Conservation (phyloP, 1,140 invertebrate genomes). For the Hylaeus anthracinus region DNA sequence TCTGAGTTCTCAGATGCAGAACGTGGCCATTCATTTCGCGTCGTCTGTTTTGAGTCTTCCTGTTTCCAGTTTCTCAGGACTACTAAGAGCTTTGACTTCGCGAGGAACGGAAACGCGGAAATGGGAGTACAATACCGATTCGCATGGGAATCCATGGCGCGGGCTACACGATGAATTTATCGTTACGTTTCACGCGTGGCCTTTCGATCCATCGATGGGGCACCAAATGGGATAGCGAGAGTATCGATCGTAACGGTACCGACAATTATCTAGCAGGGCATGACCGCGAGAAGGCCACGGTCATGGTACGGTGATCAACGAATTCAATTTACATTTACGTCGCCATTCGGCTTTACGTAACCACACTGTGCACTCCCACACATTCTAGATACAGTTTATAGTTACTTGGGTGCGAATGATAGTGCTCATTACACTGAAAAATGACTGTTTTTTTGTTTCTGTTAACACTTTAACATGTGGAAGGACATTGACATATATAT, state of each 20-base stretch:
- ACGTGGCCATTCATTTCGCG: no score
- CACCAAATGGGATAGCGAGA: background rate
- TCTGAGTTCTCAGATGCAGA: no score
- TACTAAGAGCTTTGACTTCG: background rate
- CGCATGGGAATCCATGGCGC: background rate
- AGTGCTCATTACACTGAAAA: no score
- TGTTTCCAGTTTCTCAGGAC: background rate
- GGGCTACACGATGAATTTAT: background rate
- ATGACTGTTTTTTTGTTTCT: no score
- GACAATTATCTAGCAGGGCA: slow-evolving; percentile 56
- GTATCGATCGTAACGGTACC: slow-evolving; percentile 43
- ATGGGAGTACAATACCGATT: background rate
- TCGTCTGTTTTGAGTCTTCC: no score
- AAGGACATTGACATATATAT: no score
- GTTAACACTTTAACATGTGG: no score
- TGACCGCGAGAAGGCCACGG: slow-evolving; percentile 68
- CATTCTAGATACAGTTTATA: no score
- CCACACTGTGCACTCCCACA: background rate
- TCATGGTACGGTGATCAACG: slow-evolving; percentile 64
- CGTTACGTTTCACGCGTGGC: background rate
- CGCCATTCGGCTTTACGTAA: slow-evolving; percentile 55
- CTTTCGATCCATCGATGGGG: background rate
- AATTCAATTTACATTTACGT: slow-evolving; percentile 36
- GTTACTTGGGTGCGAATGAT: no score
- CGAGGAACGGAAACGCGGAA: background rate